Evolutionary conservation across 2,113 vertebrate species (phyloP).

Genomic region (Hipposideros armiger): DNA sequence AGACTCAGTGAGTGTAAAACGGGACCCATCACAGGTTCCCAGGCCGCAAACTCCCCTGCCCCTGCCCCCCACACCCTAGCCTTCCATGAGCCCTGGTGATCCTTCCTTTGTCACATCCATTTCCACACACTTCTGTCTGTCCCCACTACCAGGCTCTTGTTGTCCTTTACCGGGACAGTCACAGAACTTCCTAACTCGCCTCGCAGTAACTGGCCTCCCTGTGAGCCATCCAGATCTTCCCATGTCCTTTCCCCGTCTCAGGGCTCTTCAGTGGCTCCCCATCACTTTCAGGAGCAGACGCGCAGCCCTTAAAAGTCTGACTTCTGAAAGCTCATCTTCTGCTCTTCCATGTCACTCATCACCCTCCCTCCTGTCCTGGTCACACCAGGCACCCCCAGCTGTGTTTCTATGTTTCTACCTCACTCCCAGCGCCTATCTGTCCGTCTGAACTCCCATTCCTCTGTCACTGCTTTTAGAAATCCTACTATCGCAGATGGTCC

Average conservation of each 20-base stretch:
- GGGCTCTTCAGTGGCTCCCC: not conserved
- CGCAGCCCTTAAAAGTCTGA: not conserved
- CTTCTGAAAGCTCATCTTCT: not conserved
- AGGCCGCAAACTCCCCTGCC: too few species aligned
- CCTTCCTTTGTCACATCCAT: not conserved
- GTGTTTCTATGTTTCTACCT: not conserved
- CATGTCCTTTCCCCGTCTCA: not conserved
- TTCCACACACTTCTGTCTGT: rapidly evolving
- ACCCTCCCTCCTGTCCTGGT: not conserved
- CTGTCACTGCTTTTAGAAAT: not conserved
- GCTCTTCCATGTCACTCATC: not conserved
- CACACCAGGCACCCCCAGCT: not conserved
- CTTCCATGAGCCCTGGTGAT: not conserved
- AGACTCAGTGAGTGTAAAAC: not conserved
- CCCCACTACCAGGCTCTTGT: not conserved
- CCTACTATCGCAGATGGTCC: not conserved
- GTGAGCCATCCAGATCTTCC: not conserved
- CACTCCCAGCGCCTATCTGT: not conserved
- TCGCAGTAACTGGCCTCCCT: not conserved
- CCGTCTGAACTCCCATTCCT: not conserved
- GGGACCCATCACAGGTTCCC: not conserved
- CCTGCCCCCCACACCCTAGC: not conserved
- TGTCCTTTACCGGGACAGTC: not conserved
- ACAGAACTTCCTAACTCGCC: not conserved
- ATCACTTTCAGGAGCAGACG: not conserved